These are phyloP conservation scores for Cryptotermes secundus DNA, from an alignment of 1,140 invertebrate genomes.

Conservation along the genomic window DNA sequence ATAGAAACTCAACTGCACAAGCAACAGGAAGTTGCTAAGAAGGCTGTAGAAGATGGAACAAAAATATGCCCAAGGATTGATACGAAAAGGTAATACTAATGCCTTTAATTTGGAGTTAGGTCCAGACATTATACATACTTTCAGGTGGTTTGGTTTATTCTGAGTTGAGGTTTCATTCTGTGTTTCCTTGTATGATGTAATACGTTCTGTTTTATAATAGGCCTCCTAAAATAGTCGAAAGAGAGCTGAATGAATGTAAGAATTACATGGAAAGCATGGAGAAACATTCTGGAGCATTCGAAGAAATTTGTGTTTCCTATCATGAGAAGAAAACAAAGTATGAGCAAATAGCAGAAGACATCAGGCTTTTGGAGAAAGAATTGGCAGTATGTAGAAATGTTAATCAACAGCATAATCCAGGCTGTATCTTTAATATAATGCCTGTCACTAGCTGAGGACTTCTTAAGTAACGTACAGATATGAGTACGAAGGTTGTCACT, in stretches of 20 bases:
- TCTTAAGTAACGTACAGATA: no score
- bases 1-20: neutral
- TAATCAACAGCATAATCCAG: no score
- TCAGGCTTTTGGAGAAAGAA: neutral
- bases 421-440: no score
- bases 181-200: no score
- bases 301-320: neutral
- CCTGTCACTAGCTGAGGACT: no score
- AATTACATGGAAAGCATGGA: slow-evolving; percentile 14
- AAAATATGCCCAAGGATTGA: slow-evolving; percentile 2
- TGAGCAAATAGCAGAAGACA: neutral
- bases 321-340: slow-evolving; percentile 3
- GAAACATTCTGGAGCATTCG: neutral
- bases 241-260: slow-evolving; percentile 19
- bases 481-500: no score
- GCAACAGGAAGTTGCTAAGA: neutral
- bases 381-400: neutral
- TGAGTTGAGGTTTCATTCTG: no score
- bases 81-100: neutral
- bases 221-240: neutral
- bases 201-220: neutral
- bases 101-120: neutral
- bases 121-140: no score
- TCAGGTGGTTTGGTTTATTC: no score
- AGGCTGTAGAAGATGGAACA: neutral